Percentiles rank a stretch among this genome's conserved stretches.
Evolutionary conservation across 1,140 invertebrate genomes (phyloP).

Genomic region (Tetramorium parvispinum): DNA sequence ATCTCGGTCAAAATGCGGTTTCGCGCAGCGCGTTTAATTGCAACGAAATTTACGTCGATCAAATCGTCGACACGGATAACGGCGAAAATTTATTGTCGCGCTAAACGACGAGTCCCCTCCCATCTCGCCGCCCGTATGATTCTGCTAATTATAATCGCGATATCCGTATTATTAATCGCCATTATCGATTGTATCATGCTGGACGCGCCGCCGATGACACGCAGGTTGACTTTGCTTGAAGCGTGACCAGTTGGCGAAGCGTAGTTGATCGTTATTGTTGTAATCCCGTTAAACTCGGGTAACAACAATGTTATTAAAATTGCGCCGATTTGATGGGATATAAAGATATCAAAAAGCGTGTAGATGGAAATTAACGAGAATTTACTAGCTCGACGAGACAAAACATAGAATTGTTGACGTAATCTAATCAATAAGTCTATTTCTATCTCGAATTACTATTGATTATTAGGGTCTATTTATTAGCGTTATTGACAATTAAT

Average conservation of each 20-base stretch:
- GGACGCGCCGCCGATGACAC: constrained; percentile 33
- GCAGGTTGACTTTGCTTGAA: constrained; percentile 39
- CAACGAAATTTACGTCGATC: constrained; percentile 61
- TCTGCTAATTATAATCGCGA: constrained; percentile 55
- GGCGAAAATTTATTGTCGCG: constrained; percentile 58
- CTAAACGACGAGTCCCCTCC: constrained; percentile 24
- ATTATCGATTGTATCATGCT: constrained; percentile 52
- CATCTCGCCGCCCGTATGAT: constrained; percentile 21
- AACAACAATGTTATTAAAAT: constrained; percentile 24
- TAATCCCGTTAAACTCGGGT: not conserved
- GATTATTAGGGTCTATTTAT: not conserved
- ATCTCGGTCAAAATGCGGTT: constrained; percentile 58
- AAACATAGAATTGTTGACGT: not conserved
- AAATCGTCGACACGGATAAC: constrained; percentile 53
- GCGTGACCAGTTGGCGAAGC: constrained; percentile 10
- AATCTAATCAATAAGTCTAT: not conserved
- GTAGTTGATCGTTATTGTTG: constrained; percentile 3
- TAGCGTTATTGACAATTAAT: not conserved
- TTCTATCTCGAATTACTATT: not conserved
- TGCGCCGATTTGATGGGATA: not conserved
- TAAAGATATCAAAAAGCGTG: not conserved
- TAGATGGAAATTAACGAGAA: not conserved
- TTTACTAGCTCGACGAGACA: not conserved
- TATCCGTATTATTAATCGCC: constrained; percentile 57
- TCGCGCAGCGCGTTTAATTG: constrained; percentile 51